Conservation (phyloP, 2,113 vertebrate species). For the Malurus cyaneus region DNA sequence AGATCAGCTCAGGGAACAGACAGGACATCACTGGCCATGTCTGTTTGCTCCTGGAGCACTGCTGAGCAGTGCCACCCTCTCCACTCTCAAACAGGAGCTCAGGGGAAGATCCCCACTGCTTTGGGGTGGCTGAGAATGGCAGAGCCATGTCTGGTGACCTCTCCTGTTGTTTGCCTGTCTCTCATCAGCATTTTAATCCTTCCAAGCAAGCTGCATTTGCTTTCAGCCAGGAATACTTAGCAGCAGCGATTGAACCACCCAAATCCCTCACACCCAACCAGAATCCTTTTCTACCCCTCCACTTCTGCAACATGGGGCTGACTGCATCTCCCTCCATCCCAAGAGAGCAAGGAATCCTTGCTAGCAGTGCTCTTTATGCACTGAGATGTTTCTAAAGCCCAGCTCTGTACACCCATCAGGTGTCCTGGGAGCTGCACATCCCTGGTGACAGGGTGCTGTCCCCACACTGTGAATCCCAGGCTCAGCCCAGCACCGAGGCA, state of each 20-base stretch:
- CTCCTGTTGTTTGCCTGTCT: not conserved
- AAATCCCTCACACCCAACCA: not conserved
- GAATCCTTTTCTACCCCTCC: not conserved
- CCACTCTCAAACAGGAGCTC: not conserved
- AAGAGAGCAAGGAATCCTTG: not conserved
- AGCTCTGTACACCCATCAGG: not conserved
- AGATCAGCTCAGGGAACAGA: not conserved
- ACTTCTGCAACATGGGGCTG: not conserved
- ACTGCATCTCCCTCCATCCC: not conserved
- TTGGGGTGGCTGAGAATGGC: not conserved
- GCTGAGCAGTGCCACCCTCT: not conserved
- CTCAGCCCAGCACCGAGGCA: not conserved
- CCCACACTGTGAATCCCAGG: not conserved
- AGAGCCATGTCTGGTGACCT: not conserved
- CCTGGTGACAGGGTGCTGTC: fast-evolving
- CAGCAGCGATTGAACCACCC: not conserved
- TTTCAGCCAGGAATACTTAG: not conserved
- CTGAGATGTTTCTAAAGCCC: not conserved
- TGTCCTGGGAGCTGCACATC: not conserved
- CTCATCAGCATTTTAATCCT: not conserved
- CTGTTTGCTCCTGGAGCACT: not conserved
- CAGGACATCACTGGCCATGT: not conserved
- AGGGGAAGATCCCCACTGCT: not conserved
- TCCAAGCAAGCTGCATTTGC: not conserved
- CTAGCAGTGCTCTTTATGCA: not conserved